These are phyloP conservation scores for Lasiurus cinereus DNA, from an alignment of 2,113 vertebrate species.

Conservation along the genomic window DNA sequence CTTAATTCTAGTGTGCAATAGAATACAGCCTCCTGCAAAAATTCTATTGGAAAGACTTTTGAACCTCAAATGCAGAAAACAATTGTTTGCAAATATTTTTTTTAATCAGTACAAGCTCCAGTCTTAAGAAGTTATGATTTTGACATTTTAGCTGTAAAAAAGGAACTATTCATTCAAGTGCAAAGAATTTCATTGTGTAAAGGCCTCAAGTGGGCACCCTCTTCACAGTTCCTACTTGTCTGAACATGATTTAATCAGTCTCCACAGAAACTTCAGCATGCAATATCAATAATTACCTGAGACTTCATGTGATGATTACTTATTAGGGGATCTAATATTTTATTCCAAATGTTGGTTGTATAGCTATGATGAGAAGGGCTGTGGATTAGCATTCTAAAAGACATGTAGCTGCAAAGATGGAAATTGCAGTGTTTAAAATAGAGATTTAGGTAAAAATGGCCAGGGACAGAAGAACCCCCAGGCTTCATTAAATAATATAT, in stretches of 20 bases:
- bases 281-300: constrained; percentile 1
- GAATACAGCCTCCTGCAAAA: background rate
- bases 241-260: background rate
- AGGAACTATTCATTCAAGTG: background rate
- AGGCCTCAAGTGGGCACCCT: background rate
- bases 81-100: background rate
- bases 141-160: background rate
- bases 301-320: background rate
- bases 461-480: background rate
- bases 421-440: background rate
- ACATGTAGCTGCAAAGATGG: background rate
- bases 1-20: background rate
- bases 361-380: background rate
- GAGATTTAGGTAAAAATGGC: background rate
- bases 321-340: background rate
- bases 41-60: background rate
- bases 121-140: constrained; percentile 1
- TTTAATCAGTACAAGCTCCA: background rate
- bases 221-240: background rate
- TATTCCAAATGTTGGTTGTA: background rate
- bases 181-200: background rate
- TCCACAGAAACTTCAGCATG: background rate
- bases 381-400: background rate
- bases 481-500: background rate
- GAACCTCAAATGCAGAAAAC: background rate